Percentiles rank a stretch among this genome's conserved stretches.
phyloP scores from a whole-genome alignment of 2,888 invertebrate species.

The Agonopterix heracliana region DNA sequence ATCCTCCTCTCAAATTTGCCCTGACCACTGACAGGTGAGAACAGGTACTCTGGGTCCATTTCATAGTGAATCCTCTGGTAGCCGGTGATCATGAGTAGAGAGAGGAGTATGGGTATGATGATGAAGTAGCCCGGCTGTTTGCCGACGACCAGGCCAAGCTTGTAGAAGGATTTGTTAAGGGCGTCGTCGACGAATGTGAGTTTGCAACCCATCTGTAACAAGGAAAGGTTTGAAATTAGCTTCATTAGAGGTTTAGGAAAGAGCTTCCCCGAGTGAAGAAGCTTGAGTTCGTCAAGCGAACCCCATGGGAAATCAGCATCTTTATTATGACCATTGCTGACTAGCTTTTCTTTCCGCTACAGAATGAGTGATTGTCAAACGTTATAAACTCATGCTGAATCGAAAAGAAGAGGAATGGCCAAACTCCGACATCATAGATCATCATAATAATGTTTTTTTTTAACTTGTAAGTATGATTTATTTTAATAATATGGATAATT shows the following conservation, averaged over 20 bases:
- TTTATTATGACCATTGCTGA: too few relatives aligned
- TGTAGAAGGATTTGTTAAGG: slow-evolving; percentile 87
- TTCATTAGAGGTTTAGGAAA: background rate
- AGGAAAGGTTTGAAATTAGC: background rate
- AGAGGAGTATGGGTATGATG: slow-evolving; percentile 88
- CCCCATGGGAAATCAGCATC: too few relatives aligned
- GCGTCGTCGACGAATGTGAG: slow-evolving; percentile 86
- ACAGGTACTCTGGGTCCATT: slow-evolving; percentile 95
- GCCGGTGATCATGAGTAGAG: slow-evolving; percentile 89
- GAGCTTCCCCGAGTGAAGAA: too few relatives aligned
- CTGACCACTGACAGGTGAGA: slow-evolving; percentile 91
- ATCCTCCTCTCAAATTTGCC: slow-evolving; percentile 88
- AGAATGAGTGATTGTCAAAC: too few relatives aligned
- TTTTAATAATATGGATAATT: too few relatives aligned
- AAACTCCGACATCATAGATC: too few relatives aligned
- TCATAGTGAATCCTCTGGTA: slow-evolving; percentile 91
- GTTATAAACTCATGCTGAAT: too few relatives aligned
- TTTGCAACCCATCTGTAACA: slow-evolving; percentile 82
- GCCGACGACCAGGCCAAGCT: slow-evolving; percentile 86
- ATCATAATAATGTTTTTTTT: too few relatives aligned
- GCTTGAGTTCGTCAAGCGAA: too few relatives aligned
- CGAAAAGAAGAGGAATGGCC: too few relatives aligned
- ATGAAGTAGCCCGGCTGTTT: slow-evolving; percentile 91
- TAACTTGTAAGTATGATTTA: too few relatives aligned
- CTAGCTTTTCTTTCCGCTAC: too few relatives aligned